Base-by-base conservation (phyloP, 2,888 invertebrate species). In the Acheta domesticus region DNA sequence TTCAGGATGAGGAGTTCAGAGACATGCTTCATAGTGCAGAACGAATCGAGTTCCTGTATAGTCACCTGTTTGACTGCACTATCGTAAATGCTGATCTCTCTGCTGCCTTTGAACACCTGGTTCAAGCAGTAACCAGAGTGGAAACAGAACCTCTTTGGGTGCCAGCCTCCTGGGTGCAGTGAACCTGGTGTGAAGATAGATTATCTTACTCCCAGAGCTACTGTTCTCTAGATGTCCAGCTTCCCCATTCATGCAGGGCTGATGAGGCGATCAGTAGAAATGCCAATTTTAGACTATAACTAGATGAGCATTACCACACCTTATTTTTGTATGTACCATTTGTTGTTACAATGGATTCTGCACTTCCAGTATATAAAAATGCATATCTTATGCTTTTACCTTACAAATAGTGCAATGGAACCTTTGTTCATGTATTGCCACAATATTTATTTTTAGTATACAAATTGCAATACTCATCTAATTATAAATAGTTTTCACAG, bases 101-200 rank as follows among this genome's bases (percentile, higher is more conserved):
- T 1, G 89, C 91, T 80, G 95, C 98, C 23, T 94, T 98, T 84
- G 93, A 95, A 84, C 94, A 95, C 85, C 90, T 99, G 23, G 90
- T 96, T 80, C 91, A 92, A 84, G 91, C 93, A 76, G 93, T 95
- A 50, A 93, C 95, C 88, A 90, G 93, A 83, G 92, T 97, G 49
- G 97, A 98, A 88, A 93, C 93, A 0, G 96, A 98, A 85, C 96
- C 98, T 0, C 91, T 96, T 20, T 99, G 98, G 98, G 97, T 98
- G 74, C 98, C 99, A 49, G 93, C 95, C 74, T 93, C 94, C 12
- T 98, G 98, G 98, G 94, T 96, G 83, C 95, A 95, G 89, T 95
- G 91, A 87, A 83, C 73, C 62, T 79, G 73, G 49, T 74, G 20
- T 81, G 48, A 48, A 62, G 62, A 19, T 36, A 4, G 16, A n/a